Evolutionary conservation across 1,140 invertebrate species (phyloP).

Genomic region (Drosophila pallidifrons): DNA sequence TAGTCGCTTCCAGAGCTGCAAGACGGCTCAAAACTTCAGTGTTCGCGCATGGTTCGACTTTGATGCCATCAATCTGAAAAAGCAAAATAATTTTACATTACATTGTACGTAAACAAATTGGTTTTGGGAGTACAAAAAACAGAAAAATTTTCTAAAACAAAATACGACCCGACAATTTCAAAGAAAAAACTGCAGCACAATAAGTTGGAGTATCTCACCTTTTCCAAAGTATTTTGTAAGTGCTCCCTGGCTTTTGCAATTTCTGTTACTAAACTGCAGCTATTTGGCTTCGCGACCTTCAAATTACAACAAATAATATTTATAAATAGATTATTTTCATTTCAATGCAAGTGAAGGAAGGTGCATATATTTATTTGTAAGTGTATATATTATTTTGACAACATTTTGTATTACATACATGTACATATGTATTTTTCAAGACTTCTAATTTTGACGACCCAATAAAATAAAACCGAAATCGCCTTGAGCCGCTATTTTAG

Average conservation of each 20-base stretch:
- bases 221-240: slow-evolving; percentile 88
- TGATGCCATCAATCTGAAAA: slow-evolving; percentile 86
- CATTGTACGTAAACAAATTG: background rate
- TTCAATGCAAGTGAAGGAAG: background rate
- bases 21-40: slow-evolving; percentile 85
- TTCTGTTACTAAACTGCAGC: slow-evolving; percentile 87
- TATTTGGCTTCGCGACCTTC: slow-evolving; percentile 62
- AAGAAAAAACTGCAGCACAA: background rate
- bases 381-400: background rate
- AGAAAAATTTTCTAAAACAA: background rate
- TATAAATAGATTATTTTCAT: slow-evolving; percentile 8
- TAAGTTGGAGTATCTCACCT: slow-evolving; percentile 84
- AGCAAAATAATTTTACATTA: background rate
- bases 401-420: background rate
- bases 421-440: no score
- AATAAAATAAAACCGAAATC: no score
- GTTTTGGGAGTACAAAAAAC: background rate
- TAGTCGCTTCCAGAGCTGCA: slow-evolving; percentile 85
- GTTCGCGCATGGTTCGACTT: slow-evolving; percentile 80
- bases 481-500: no score
- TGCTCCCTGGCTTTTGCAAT: slow-evolving; percentile 89
- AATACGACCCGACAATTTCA: background rate
- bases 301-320: slow-evolving; percentile 45
- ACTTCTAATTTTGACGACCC: no score
- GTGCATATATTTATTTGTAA: slow-evolving; percentile 1